These are phyloP conservation scores for Spea bombifrons DNA, from an alignment of 2,113 vertebrate species.

Conservation along the genomic window DNA sequence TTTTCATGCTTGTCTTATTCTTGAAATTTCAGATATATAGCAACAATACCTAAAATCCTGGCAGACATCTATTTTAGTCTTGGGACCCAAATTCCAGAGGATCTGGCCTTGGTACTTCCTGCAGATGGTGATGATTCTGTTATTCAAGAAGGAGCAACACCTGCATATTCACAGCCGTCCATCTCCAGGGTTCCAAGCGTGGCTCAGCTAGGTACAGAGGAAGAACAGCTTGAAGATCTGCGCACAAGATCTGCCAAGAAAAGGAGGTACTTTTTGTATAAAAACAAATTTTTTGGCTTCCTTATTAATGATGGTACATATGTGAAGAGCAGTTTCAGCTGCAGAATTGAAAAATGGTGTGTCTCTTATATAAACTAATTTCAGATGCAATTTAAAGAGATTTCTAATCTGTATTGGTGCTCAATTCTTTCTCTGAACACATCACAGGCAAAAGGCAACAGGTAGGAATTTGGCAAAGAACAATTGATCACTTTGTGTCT, in stretches of 20 bases:
- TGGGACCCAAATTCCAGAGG: constrained; percentile 80
- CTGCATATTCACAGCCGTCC: constrained; percentile 58
- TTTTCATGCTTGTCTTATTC: background rate
- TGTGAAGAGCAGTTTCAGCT: too few relatives aligned
- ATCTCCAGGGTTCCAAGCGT: constrained; percentile 55
- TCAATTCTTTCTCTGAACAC: too few relatives aligned
- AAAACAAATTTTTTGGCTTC: too few relatives aligned
- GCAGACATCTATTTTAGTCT: constrained; percentile 83
- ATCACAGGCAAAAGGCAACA: too few relatives aligned
- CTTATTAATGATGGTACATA: too few relatives aligned
- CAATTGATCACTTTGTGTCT: too few relatives aligned
- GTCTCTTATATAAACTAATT: too few relatives aligned
- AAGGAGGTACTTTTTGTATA: constrained; percentile 62
- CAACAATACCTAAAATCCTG: constrained; percentile 74
- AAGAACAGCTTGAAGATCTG: constrained; percentile 75
- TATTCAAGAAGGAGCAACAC: constrained; percentile 72
- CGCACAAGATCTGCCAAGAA: constrained; percentile 79
- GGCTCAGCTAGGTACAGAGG: constrained; percentile 53
- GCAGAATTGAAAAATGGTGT: too few relatives aligned
- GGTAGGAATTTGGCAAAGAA: too few relatives aligned
- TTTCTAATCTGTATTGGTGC: background rate
- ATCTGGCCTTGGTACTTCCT: constrained; percentile 78
- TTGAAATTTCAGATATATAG: constrained; percentile 69
- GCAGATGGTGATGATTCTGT: constrained; percentile 86
- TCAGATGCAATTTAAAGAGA: too few relatives aligned